A percentile compares a stretch with the other conserved stretches of the same genome.
phyloP scores from a whole-genome alignment of 1,140 invertebrate genomes.

The Drosophila cardini region DNA sequence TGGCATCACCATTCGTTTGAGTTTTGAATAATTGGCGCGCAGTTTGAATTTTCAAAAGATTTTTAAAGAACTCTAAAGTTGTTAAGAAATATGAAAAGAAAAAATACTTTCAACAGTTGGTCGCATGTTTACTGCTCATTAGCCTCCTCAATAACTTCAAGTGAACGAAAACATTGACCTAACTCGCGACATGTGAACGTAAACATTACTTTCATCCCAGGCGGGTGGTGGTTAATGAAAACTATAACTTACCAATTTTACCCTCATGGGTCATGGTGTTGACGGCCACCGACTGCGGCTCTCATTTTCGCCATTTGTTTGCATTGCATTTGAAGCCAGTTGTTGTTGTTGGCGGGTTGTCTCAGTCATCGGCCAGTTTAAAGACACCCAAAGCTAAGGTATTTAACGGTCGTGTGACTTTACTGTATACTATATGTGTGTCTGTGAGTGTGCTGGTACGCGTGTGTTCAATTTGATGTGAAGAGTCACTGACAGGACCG shows the following conservation, averaged over 20 bases:
- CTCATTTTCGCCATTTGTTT: slow-evolving; percentile 62
- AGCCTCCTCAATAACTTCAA: slow-evolving; percentile 5
- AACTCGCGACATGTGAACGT: slow-evolving; percentile 38
- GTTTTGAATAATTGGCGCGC: background rate
- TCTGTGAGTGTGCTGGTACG: slow-evolving; percentile 41
- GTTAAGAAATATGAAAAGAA: background rate
- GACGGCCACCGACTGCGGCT: slow-evolving; percentile 61
- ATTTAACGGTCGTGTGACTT: slow-evolving; percentile 67
- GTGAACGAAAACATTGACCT: slow-evolving; percentile 60
- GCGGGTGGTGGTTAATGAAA: slow-evolving; percentile 53
- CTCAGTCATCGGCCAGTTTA: slow-evolving; percentile 16
- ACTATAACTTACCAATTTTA: slow-evolving; percentile 59
- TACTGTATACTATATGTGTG: slow-evolving; percentile 28
- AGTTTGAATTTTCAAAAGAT: background rate
- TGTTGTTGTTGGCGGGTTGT: slow-evolving; percentile 18
- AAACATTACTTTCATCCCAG: slow-evolving; percentile 36
- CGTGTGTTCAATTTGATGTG: slow-evolving; percentile 52
- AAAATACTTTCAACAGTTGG: slow-evolving; percentile 36
- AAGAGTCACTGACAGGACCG: slow-evolving; percentile 61
- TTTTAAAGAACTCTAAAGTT: background rate
- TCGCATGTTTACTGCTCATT: slow-evolving; percentile 35
- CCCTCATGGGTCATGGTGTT: slow-evolving; percentile 48
- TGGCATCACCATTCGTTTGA: slow-evolving; percentile 11
- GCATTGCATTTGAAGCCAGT: slow-evolving; percentile 63
- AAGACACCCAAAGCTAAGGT: slow-evolving; percentile 39